Evolutionary conservation across 2,113 vertebrate genomes (phyloP).

Genomic region (Poeciliopsis turrubarensis): DNA sequence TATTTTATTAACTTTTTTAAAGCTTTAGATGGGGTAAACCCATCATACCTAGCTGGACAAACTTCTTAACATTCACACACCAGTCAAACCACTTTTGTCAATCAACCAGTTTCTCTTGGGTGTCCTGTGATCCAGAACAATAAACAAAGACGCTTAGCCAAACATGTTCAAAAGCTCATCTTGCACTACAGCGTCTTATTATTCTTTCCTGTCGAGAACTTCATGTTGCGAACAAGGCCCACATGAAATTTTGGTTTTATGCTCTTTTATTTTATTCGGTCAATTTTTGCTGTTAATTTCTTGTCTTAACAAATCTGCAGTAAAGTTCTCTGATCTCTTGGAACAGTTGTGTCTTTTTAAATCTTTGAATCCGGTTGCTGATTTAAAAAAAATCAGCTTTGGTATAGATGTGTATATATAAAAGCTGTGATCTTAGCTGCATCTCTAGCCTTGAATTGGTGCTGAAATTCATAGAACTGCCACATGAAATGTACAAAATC

Average conservation of each 20-base stretch:
- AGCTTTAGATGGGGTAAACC: no score
- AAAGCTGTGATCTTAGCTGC: not conserved
- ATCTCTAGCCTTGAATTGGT: not conserved
- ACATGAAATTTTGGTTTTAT: not conserved
- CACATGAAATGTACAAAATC: not conserved
- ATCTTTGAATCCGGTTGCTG: slow-evolving; percentile 47
- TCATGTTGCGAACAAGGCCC: no score
- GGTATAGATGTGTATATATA: slow-evolving; percentile 14
- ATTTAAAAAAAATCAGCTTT: slow-evolving; percentile 24
- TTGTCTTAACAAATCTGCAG: slow-evolving; percentile 6
- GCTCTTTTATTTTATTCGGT: not conserved
- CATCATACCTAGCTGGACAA: no score
- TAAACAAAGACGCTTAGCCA: no score
- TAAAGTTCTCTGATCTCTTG: slow-evolving; percentile 37
- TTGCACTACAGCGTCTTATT: no score
- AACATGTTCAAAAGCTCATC: no score
- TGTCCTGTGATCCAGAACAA: no score
- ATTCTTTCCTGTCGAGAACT: no score
- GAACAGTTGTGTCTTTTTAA: slow-evolving; percentile 30
- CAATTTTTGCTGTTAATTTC: not conserved
- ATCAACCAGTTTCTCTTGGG: no score
- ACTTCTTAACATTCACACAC: no score
- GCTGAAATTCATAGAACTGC: not conserved
- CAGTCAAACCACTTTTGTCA: no score
- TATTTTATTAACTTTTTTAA: no score